Evolutionary conservation across 2,113 vertebrate species (phyloP), one percentile per base, ranked within the genome.

Genomic region (Pelmatolapia mariae): DNA sequence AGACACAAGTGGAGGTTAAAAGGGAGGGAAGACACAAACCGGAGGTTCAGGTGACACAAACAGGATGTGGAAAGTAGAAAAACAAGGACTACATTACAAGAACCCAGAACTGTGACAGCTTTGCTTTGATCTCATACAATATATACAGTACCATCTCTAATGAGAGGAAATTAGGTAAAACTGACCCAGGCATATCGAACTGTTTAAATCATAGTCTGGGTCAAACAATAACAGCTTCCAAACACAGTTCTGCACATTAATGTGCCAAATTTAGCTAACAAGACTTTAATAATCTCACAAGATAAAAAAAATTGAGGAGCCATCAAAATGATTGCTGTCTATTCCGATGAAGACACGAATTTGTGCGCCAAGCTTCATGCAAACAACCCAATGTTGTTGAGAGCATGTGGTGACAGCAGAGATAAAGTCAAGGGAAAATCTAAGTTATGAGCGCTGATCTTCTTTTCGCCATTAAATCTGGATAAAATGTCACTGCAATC

Each of bases 1-100:
- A 40, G n/a, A 66, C 19, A 22, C 2, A 22, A 0, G 0, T 66
- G 36, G 63, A 40, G 36, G 3, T 15, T 15, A 0, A 68, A 40
- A 43, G 36, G 66, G 36, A 71, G 36, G 66, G 66, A 71, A 24
- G n/a, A 24, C 36, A 43, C 36, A 68, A 22, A 45, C 13, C 10
- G 40, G 40, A 73, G n/a, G 66, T 45, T 45, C 38, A 73, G 38
- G 22, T 45, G 8, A 18, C 38, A 45, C 2, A 73, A 1, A 45
- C 22, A 47, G 40, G 40, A 47, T 18, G 40, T 29, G 22, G 15
- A 73, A 73, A 73, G 13, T 73, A 45, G 38, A 26, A 71, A 71
- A 43, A 43, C 66, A 71, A 73, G 3, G 38, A 26, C 8, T 71
- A 43, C 66, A 16, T 24, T 10, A 6, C 66, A 71, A 71, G 12